These are phyloP conservation scores for Chaetophractus vellerosus DNA, from an alignment of 2,797 vertebrate genomes.

Conservation along the genomic window DNA sequence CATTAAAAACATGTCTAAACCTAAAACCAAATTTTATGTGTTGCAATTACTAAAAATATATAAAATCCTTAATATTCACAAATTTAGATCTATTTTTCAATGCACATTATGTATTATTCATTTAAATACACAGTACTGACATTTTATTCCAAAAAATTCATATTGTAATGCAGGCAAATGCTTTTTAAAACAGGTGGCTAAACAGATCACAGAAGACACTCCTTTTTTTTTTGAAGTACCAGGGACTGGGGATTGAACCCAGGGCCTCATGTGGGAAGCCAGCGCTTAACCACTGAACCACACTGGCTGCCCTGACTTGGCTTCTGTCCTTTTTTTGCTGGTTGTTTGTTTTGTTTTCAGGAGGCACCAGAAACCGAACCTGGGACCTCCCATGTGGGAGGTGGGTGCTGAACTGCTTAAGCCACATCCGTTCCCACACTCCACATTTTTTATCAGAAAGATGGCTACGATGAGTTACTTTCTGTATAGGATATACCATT, in stretches of 20 bases:
- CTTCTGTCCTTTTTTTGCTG: no score
- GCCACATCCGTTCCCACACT: background rate
- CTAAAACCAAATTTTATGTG: conserved; percentile 60
- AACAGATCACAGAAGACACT: background rate
- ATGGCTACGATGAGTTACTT: background rate
- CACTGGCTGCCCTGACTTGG: no score
- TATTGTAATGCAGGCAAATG: background rate
- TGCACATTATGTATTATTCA: conserved; percentile 5
- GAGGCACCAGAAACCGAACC: no score
- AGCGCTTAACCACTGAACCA: no score
- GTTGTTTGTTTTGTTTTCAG: no score
- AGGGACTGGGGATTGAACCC: no score
- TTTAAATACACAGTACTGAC: conserved; percentile 9
- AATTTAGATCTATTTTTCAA: conserved; percentile 50
- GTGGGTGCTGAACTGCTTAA: no score
- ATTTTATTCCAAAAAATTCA: background rate
- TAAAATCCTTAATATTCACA: conserved; percentile 63
- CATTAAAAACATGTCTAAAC: conserved; percentile 71
- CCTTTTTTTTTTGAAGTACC: no score
- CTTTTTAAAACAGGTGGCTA: background rate
- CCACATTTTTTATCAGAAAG: conserved; percentile 32
- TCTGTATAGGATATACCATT: background rate
- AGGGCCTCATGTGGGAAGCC: no score
- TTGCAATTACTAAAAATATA: conserved; percentile 69
- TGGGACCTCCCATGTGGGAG: no score